These are phyloP conservation scores for Lagria hirta DNA, from an alignment of 2,888 invertebrate genomes.

Conservation along the genomic window DNA sequence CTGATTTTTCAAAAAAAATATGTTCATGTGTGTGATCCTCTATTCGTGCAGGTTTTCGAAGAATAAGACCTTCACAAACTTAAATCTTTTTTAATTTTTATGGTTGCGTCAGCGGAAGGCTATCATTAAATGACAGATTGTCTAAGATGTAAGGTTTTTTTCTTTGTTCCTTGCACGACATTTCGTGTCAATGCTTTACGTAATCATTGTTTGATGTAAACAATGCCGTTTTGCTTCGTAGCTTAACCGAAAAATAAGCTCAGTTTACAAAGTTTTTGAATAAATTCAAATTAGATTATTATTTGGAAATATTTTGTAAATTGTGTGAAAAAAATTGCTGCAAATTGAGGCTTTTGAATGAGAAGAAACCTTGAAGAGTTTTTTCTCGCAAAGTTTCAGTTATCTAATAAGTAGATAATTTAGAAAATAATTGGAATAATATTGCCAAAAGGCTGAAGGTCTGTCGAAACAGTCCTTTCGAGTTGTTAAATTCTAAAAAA, in stretches of 20 bases:
- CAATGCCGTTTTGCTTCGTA: slow-evolving; percentile 36
- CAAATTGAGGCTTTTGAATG: slow-evolving; percentile 1
- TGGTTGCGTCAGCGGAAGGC: slow-evolving; percentile 48
- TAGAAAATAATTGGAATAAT: no score
- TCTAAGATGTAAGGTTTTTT: slow-evolving; percentile 39
- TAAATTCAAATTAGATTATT: slow-evolving; percentile 12
- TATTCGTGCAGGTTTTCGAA: slow-evolving; percentile 23
- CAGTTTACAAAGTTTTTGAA: slow-evolving; percentile 6
- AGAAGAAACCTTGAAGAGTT: no score
- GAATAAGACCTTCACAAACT: slow-evolving; percentile 31
- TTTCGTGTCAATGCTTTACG: slow-evolving; percentile 43
- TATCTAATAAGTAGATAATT: no score
- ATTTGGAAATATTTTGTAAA: no score
- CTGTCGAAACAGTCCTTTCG: no score
- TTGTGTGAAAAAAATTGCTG: slow-evolving; percentile 9
- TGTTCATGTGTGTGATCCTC: no score
- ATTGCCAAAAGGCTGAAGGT: no score
- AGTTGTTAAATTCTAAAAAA: no score
- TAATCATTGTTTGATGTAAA: slow-evolving; percentile 39
- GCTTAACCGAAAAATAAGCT: slow-evolving; percentile 30
- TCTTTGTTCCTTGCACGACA: slow-evolving; percentile 38
- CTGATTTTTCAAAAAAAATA: no score
- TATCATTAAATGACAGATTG: slow-evolving; percentile 50
- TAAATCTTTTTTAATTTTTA: slow-evolving; percentile 37
- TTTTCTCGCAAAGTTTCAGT: no score